phyloP scores from a whole-genome alignment of 2,797 vertebrate genomes.

The Scyliorhinus canicula region DNA sequence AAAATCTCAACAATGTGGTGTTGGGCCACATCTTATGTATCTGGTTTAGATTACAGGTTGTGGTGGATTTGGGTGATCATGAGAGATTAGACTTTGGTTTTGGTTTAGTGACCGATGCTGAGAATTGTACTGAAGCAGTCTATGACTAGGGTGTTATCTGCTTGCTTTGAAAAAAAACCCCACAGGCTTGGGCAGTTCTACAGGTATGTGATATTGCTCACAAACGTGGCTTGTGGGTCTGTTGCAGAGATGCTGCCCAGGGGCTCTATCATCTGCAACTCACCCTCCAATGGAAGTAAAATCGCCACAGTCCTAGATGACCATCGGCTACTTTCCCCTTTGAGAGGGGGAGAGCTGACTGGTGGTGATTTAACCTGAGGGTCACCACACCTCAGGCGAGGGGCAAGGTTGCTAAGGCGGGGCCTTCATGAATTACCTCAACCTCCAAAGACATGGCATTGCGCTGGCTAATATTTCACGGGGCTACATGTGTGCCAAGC shows the following conservation, averaged over 20 bases:
- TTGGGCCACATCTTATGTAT: background rate
- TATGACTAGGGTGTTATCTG: background rate
- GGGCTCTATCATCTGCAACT: background rate
- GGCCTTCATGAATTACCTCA: no score
- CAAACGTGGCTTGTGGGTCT: background rate
- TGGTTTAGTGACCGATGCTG: background rate
- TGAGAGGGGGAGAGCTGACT: no score
- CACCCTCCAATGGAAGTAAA: background rate
- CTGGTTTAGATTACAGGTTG: background rate
- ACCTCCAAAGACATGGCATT: background rate
- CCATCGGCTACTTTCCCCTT: no score
- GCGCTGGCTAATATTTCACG: background rate
- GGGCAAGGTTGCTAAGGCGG: no score
- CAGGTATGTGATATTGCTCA: background rate
- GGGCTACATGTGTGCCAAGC: background rate
- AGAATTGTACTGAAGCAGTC: background rate
- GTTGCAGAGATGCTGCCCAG: background rate
- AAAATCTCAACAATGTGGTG: background rate
- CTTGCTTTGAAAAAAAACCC: background rate
- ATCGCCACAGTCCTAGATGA: no score
- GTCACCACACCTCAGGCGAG: no score
- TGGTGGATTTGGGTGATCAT: background rate
- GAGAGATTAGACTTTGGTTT: background rate
- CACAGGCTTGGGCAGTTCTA: background rate
- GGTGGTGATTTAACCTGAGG: no score